Percentiles rank a stretch among this genome's conserved stretches.
Conservation (phyloP, 2,113 vertebrate genomes). For the Dipodomys merriami region DNA sequence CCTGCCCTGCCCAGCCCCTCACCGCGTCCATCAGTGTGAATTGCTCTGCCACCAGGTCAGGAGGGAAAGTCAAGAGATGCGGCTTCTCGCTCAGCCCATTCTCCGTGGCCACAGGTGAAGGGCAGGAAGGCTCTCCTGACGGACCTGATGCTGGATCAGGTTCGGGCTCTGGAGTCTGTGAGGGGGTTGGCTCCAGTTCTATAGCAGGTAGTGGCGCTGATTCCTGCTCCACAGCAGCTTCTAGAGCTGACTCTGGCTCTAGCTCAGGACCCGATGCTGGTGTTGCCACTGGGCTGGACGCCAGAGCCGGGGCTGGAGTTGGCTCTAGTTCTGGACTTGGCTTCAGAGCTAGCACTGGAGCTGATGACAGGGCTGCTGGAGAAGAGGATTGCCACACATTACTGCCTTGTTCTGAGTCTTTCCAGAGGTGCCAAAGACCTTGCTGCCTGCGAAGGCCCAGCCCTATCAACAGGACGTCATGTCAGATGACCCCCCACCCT, state of each 20-base stretch:
- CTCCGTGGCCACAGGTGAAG: slow-evolving; percentile 90
- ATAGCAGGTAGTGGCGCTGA: neutral
- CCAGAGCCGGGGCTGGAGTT: neutral
- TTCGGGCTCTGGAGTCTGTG: neutral
- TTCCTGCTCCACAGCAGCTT: neutral
- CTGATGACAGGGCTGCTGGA: neutral
- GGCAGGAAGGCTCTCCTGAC: slow-evolving; percentile 87
- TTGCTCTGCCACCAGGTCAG: slow-evolving; percentile 97
- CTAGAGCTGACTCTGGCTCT: neutral
- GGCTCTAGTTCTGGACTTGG: neutral
- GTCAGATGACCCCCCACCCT: rapidly evolving
- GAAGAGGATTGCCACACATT: rapidly evolving
- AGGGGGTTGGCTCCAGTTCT: neutral
- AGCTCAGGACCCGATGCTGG: neutral
- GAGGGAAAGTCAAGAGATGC: slow-evolving; percentile 93
- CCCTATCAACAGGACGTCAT: rapidly evolving
- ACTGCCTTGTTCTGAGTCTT: neutral
- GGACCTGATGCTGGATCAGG: neutral
- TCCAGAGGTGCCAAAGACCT: neutral
- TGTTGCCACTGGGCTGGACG: neutral
- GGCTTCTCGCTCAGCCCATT: slow-evolving; percentile 90
- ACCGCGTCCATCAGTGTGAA: slow-evolving; percentile 99
- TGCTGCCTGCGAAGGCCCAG: neutral
- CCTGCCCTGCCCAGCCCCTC: slow-evolving; percentile 69
- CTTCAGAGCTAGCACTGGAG: neutral